Evolutionary conservation across 2,797 vertebrate genomes (phyloP).

Genomic region (Buceros bicornis): DNA sequence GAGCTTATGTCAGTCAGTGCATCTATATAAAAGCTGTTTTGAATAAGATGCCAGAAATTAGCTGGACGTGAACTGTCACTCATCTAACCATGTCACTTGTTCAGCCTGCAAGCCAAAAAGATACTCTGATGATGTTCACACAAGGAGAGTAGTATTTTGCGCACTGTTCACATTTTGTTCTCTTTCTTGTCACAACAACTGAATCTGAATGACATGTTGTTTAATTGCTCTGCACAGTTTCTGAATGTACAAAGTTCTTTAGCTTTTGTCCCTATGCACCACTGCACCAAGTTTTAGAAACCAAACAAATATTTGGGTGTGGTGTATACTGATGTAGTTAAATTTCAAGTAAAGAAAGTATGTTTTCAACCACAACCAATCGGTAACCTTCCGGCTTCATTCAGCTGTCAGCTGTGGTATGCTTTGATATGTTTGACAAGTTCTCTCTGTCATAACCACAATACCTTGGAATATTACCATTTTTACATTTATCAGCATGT

Average conservation of each 20-base stretch:
- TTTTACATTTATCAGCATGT: neutral
- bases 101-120: neutral
- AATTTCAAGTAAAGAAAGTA: neutral
- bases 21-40: neutral
- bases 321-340: neutral
- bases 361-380: neutral
- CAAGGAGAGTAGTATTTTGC: neutral
- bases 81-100: neutral
- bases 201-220: conserved; percentile 1
- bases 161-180: neutral
- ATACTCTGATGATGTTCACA: neutral
- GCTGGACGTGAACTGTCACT: neutral
- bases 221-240: neutral
- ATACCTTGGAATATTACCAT: neutral
- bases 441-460: neutral
- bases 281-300: neutral
- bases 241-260: neutral
- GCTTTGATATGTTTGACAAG: conserved; percentile 41
- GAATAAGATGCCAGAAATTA: neutral
- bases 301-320: neutral
- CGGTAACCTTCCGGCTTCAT: neutral
- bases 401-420: conserved; percentile 7
- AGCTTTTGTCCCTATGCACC: neutral
- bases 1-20: neutral
- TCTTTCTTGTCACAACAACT: neutral